Percentiles rank a stretch among this genome's conserved stretches.
phyloP scores from a whole-genome alignment of 92 coral and sea anemone genomes.

The Anthopleura xanthogrammica region DNA sequence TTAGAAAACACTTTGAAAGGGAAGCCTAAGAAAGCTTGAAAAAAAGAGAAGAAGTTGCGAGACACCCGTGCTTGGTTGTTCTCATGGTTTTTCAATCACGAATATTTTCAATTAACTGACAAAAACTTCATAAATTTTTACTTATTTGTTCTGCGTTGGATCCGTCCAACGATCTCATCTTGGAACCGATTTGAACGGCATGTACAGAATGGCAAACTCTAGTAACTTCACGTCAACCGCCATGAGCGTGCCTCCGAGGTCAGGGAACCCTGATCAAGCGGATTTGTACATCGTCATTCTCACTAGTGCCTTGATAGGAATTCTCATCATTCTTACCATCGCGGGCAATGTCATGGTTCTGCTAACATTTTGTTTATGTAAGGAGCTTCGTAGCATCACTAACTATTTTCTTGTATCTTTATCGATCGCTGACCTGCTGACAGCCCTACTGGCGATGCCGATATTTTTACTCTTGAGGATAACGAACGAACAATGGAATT shows the following conservation, averaged over 20 bases:
- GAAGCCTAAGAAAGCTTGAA: neutral
- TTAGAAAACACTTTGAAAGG: neutral
- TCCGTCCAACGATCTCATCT: neutral
- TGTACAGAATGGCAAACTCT: slow-evolving; percentile 11
- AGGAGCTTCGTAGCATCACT: slow-evolving; percentile 85
- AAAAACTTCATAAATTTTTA: slow-evolving; percentile 6
- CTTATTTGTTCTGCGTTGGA: neutral
- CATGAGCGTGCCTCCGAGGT: slow-evolving; percentile 1
- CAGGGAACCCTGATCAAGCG: slow-evolving; percentile 26
- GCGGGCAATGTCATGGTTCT: slow-evolving; percentile 82
- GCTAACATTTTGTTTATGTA: slow-evolving; percentile 73
- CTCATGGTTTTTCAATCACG: neutral
- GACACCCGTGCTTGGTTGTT: neutral
- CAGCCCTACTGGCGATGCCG: slow-evolving; percentile 89
- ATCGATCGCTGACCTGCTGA: slow-evolving; percentile 77
- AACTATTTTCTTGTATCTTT: slow-evolving; percentile 85
- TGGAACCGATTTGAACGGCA: neutral
- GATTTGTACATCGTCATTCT: slow-evolving; percentile 48
- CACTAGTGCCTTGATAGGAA: slow-evolving; percentile 59
- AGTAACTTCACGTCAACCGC: slow-evolving; percentile 7
- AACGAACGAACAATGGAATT: slow-evolving; percentile 35
- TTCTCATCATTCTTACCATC: slow-evolving; percentile 69
- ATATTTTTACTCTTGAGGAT: slow-evolving; percentile 68
- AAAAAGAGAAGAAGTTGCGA: neutral
- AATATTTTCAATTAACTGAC: slow-evolving; percentile 9